Conservation (phyloP, 2,888 invertebrate species). For the Nomada goodeniana region DNA sequence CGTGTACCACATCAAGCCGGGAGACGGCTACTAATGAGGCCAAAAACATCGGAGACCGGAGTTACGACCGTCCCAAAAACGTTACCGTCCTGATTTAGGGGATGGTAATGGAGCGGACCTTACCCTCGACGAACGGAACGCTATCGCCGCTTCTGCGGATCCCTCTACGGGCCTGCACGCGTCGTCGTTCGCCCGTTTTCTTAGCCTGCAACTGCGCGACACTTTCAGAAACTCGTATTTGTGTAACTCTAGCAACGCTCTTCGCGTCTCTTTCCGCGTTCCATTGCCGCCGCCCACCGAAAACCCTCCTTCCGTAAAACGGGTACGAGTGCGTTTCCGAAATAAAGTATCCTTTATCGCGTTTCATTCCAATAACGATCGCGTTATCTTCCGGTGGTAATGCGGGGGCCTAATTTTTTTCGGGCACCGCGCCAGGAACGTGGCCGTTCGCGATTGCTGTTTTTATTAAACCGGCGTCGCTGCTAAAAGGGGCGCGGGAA, state of each 20-base stretch:
- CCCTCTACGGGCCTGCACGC: constrained; percentile 11
- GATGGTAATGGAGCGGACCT: constrained; percentile 80
- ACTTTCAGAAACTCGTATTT: not conserved
- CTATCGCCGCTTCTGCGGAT: constrained; percentile 17
- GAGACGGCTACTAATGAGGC: constrained; percentile 81
- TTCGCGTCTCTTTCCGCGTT: not conserved
- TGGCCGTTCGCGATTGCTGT: constrained; percentile 46
- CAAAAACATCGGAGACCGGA: constrained; percentile 77
- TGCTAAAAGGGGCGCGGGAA: not conserved
- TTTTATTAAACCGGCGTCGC: constrained; percentile 41
- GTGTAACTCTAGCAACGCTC: not conserved
- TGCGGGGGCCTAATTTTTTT: constrained; percentile 11
- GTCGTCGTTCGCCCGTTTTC: not conserved
- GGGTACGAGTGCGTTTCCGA: not conserved
- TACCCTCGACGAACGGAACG: constrained; percentile 49
- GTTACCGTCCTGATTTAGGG: constrained; percentile 80
- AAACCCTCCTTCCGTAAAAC: not conserved
- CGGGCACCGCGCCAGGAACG: constrained; percentile 11
- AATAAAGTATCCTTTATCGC: constrained; percentile 13
- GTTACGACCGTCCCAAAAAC: constrained; percentile 81
- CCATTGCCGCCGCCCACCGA: not conserved
- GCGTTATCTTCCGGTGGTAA: constrained; percentile 15
- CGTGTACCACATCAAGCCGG: constrained; percentile 71
- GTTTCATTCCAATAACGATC: constrained; percentile 38
- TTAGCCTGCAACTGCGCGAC: not conserved